A percentile compares a stretch with the other conserved stretches of the same genome.
phyloP scores from a whole-genome alignment of 2,888 invertebrate species.

The Phytoseiulus persimilis region DNA sequence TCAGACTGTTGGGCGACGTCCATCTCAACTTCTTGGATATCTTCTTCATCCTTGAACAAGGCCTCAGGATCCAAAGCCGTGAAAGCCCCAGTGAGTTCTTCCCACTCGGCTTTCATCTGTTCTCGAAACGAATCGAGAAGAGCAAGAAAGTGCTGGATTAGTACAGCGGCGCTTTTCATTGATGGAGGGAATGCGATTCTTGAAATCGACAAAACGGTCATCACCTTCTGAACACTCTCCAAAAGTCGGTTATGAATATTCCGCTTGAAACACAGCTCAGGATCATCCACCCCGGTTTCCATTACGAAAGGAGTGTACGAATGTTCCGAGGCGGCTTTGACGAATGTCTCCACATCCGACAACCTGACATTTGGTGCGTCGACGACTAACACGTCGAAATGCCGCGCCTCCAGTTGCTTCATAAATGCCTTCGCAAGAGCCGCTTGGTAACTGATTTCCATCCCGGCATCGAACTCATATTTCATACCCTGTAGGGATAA shows the following conservation, averaged over 20 bases:
- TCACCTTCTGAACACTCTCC: constrained; percentile 65
- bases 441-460: constrained; percentile 70
- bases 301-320: constrained; percentile 64
- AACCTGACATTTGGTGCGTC: constrained; percentile 80
- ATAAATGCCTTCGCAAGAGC: constrained; percentile 80
- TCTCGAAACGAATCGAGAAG: not conserved
- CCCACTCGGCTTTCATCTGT: not conserved
- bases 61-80: not conserved
- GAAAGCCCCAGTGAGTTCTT: not conserved
- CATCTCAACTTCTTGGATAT: constrained; percentile 47
- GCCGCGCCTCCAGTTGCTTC: constrained; percentile 78
- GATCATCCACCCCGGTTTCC: constrained; percentile 70
- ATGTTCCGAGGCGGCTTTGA: constrained; percentile 71
- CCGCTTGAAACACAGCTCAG: constrained; percentile 66
- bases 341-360: constrained; percentile 74
- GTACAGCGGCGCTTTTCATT: too few relatives aligned
- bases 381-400: constrained; percentile 82
- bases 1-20: constrained; percentile 47
- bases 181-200: too few relatives aligned
- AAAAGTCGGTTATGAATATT: constrained; percentile 74
- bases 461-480: constrained; percentile 76
- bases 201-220: too few relatives aligned
- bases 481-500: constrained; percentile 65
- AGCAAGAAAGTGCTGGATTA: too few relatives aligned
- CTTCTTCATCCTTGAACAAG: constrained; percentile 53